Evolutionary conservation across 1,140 invertebrate species (phyloP).

Genomic region (Aphis gossypii): DNA sequence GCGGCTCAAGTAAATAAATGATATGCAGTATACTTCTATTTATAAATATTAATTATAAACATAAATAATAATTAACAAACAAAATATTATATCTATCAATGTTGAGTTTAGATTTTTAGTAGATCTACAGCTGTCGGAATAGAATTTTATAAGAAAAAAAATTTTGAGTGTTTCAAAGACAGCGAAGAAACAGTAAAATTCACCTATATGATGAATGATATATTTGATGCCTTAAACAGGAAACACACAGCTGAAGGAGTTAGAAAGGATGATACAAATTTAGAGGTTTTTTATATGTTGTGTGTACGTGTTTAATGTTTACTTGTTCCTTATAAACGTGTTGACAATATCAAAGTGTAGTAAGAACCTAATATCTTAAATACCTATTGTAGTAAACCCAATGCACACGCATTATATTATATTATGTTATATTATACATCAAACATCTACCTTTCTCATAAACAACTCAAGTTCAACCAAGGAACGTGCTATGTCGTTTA

Average conservation of each 20-base stretch:
- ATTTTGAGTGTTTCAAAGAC: background rate
- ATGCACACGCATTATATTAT: too few relatives aligned
- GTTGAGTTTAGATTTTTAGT: conserved; percentile 7
- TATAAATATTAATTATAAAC: too few relatives aligned
- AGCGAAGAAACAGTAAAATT: background rate
- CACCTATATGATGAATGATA: background rate
- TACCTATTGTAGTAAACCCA: too few relatives aligned
- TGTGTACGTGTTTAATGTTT: background rate
- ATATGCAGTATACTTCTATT: background rate
- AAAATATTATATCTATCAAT: background rate
- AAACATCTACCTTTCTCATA: too few relatives aligned
- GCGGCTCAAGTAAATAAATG: background rate
- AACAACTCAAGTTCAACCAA: too few relatives aligned
- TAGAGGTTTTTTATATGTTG: conserved; percentile 33
- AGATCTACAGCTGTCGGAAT: background rate
- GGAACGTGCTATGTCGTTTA: too few relatives aligned
- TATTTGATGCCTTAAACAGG: background rate
- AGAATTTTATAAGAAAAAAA: conserved; percentile 26
- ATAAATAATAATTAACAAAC: too few relatives aligned
- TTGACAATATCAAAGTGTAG: too few relatives aligned
- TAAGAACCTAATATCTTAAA: too few relatives aligned
- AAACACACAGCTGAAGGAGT: background rate
- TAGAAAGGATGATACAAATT: background rate
- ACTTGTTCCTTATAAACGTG: too few relatives aligned
- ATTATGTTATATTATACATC: too few relatives aligned